A percentile compares a stretch with the other conserved stretches of the same genome.
Evolutionary conservation across 2,797 vertebrate genomes (phyloP).

Genomic region (Hippocampus kuda): DNA sequence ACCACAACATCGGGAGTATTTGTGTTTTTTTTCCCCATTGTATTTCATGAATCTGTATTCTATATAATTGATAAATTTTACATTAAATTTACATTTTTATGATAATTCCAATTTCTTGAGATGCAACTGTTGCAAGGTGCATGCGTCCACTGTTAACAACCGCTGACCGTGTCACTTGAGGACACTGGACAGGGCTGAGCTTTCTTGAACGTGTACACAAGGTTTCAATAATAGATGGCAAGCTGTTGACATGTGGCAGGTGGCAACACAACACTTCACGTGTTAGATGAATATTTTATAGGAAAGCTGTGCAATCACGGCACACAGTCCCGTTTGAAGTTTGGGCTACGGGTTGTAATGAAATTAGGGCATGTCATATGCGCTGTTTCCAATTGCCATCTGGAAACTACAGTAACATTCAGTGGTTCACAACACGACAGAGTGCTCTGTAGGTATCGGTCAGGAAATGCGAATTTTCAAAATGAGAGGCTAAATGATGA

Average conservation of each 20-base stretch:
- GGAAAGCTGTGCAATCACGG: slow-evolving; percentile 67
- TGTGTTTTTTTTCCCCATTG: no score
- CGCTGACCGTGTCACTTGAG: slow-evolving; percentile 40
- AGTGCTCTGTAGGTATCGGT: slow-evolving; percentile 34
- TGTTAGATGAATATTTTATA: slow-evolving; percentile 72
- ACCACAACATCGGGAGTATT: no score
- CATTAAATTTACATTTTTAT: not conserved
- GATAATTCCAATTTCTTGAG: not conserved
- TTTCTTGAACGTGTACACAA: slow-evolving; percentile 40
- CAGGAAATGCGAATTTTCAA: not conserved
- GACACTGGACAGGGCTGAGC: slow-evolving; percentile 44
- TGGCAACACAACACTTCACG: slow-evolving; percentile 69
- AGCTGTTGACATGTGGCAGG: slow-evolving; percentile 66
- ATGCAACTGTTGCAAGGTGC: not conserved
- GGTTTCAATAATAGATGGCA: slow-evolving; percentile 68
- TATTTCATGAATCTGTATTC: no score
- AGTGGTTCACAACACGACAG: slow-evolving; percentile 23
- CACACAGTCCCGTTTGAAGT: slow-evolving; percentile 62
- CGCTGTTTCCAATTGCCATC: slow-evolving; percentile 63
- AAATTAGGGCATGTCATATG: slow-evolving; percentile 59
- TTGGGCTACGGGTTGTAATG: slow-evolving; percentile 51
- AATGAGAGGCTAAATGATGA: slow-evolving; percentile 15
- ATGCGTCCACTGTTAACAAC: slow-evolving; percentile 33
- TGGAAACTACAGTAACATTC: slow-evolving; percentile 51
- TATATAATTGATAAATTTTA: no score